Percentiles rank a stretch among this genome's conserved stretches.
phyloP scores from a whole-genome alignment of 2,797 vertebrate species.

The Huso huso region DNA sequence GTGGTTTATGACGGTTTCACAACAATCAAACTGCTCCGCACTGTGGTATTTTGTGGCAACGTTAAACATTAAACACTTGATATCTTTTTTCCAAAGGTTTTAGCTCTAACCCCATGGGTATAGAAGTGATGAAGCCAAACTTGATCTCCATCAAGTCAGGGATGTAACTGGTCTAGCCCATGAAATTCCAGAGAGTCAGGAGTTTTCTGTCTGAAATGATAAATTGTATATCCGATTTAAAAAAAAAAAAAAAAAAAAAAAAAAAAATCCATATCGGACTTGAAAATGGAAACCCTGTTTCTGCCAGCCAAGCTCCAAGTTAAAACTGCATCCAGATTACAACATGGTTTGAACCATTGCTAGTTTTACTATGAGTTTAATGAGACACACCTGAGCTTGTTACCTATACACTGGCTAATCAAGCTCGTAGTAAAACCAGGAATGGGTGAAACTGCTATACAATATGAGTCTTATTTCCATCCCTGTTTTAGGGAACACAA shows the following conservation, averaged over 20 bases:
- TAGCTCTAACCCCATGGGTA: too few relatives aligned
- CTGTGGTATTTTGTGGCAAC: too few relatives aligned
- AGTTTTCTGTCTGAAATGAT: slow-evolving; percentile 2
- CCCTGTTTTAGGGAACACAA: too few relatives aligned
- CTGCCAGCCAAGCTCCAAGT: background rate
- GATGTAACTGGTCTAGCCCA: background rate
- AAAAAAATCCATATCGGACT: background rate
- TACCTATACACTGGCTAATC: too few relatives aligned
- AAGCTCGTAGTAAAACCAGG: too few relatives aligned
- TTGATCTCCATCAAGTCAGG: slow-evolving; percentile 4
- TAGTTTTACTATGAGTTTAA: too few relatives aligned
- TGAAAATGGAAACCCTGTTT: background rate
- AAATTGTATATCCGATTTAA: slow-evolving; percentile 4
- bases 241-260: slow-evolving; percentile 2
- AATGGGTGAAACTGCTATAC: too few relatives aligned
- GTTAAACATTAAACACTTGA: background rate
- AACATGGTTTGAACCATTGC: too few relatives aligned
- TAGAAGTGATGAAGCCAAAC: slow-evolving; percentile 3
- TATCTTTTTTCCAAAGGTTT: slow-evolving; percentile 9
- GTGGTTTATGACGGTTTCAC: too few relatives aligned
- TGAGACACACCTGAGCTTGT: too few relatives aligned
- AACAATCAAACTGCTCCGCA: too few relatives aligned
- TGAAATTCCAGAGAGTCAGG: background rate
- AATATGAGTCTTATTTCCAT: too few relatives aligned
- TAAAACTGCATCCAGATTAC: background rate